These are phyloP conservation scores for Cepaea hortensis DNA, from an alignment of 2,888 invertebrate genomes.

Conservation along the genomic window DNA sequence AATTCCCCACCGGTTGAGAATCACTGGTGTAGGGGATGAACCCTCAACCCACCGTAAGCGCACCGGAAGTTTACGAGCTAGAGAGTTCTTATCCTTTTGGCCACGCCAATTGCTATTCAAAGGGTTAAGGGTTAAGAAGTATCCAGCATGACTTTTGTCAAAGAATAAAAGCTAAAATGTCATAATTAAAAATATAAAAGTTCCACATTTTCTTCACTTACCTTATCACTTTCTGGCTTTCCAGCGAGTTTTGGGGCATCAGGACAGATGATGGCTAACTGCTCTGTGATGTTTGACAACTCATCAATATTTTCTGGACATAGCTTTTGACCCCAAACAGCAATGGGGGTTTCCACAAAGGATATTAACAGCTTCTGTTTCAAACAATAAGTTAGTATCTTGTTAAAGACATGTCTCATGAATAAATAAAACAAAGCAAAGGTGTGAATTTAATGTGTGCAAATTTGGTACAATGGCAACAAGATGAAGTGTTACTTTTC, in stretches of 20 bases:
- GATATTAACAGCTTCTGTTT: constrained; percentile 62
- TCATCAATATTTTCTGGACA: constrained; percentile 60
- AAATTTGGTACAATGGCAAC: background rate
- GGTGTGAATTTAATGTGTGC: background rate
- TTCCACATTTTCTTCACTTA: constrained; percentile 40
- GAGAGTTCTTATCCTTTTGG: too few species aligned
- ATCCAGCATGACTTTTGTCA: too few species aligned
- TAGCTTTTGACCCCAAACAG: constrained; percentile 66
- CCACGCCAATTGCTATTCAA: too few species aligned
- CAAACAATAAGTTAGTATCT: background rate
- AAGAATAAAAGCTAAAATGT: too few species aligned
- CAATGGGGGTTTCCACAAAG: constrained; percentile 66
- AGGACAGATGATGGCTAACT: constrained; percentile 65
- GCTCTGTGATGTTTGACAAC: constrained; percentile 59
- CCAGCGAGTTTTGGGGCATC: constrained; percentile 59
- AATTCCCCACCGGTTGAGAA: too few species aligned
- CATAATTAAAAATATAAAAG: too few species aligned
- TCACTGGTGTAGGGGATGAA: too few species aligned
- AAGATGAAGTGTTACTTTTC: too few species aligned
- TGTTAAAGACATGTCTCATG: background rate
- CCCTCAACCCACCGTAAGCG: too few species aligned
- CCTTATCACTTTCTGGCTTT: constrained; percentile 63
- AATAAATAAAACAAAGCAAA: background rate
- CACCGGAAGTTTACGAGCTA: too few species aligned
- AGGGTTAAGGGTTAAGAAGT: too few species aligned